Evolutionary conservation across 2,888 invertebrate species (phyloP), one percentile per base, ranked within the genome.

Genomic region (Caenorhabditis imperialis): DNA sequence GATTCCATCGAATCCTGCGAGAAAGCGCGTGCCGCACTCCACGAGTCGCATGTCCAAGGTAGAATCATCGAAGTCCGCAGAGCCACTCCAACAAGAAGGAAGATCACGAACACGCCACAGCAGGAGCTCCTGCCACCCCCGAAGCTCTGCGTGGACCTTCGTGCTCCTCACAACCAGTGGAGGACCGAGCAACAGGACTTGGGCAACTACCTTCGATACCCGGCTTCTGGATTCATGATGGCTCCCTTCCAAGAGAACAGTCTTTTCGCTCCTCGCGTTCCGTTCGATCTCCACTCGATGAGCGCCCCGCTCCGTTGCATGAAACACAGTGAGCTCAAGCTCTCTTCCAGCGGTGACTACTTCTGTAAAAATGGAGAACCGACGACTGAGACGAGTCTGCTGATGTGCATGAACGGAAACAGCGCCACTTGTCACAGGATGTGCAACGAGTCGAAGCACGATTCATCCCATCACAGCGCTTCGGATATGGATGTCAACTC

Each of bases 1-100:
- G 75, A 79, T 50, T 74, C 75, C 2, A 62, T 75, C 16, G 73
- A 73, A 8, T 69, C 72, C 20, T 79, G 79, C 47, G 79, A 79
- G 22, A 65, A 38, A 25, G 79, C 79, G 1, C 63, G 79, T 5
- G 42, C 48, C 1, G 63, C 55, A 7, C 67, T 79, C 14, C 79
- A 79, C 44, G 75, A 75, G 20, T 70, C 73, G 0, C 69, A 75
- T 23, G 77, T 79, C 30, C 73, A 75, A 14, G 79, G 79, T n/a
- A 60, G 79, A 50, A 71, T 71, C 8, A 79, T 79, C 14, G 79
- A 79, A 58, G 79, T 75, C 7, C 44, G 75, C 40, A 16, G 75
- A 42, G 75, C 75, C 1, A 75, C 75, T 3, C 75, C 75, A 47
- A 75, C 75, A 18, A 33, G 75, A 22, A 69, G 69, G 38, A 75